Base-by-base conservation (phyloP, 2,113 vertebrate species). In the Dromiciops gliroides region DNA sequence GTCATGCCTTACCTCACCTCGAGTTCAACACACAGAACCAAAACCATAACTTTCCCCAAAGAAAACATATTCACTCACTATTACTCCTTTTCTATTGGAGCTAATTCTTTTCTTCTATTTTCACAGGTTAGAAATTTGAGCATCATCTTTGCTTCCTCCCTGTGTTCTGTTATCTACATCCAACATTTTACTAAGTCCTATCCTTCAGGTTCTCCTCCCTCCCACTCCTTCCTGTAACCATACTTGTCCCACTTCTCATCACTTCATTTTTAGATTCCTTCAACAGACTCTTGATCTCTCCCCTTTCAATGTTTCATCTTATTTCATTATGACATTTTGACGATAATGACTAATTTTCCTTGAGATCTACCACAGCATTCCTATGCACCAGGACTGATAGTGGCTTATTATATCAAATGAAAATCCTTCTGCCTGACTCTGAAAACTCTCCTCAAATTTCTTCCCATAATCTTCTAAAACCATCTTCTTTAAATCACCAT, bases 31-130 rank as follows among this genome's bases (percentile, higher is more conserved):
- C 19, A 23, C 60, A 83, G 44, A 75, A 44, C n/a, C 67, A 44
- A 83, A 83, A 83, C 23, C n/a, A 83, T 83, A 83, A 67, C 19
- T 44, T 75, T 83, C 8, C 19, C 67, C 19, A 44, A 83, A 23
- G n/a, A 44, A 83, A 83, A 44, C n/a, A 44, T 67, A 67, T 83
- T 83, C 7, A 44, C n/a, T 83, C n/a, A 44, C n/a, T 83, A 44
- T 53, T 89, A 26, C 24, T 51, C 23, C 50, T 94, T 93, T 91
- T 94, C 51, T 93, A 31, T 26, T 48, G 89, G 48, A 94, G 51
- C 50, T 28, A 52, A 31, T n/a, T 37, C 25, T 22, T 89, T 50
- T 67, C 49, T 94, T 12, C 48, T 26, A 23, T 22, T 91, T 7
- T 7, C 2, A 19, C 37, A 92, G 89, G 51, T 25, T 8, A 93